Conservation (phyloP, 1,140 invertebrate species). For the Diuraphis noxia region DNA sequence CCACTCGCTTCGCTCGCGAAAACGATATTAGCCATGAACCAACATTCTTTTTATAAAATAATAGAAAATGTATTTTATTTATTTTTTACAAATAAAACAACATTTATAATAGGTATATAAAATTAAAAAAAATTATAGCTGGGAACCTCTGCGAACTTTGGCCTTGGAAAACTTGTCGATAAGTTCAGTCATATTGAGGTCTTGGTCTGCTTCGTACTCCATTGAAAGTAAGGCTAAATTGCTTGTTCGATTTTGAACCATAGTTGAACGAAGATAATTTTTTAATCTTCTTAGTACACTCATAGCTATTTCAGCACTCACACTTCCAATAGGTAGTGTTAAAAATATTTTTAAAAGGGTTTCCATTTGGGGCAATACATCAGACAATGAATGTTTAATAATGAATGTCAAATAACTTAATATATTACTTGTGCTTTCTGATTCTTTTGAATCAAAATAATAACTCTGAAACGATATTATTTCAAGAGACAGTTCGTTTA, state of each 20-base stretch:
- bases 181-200: too few relatives aligned
- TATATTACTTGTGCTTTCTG: neutral
- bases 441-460: neutral
- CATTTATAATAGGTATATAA: too few relatives aligned
- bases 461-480: neutral
- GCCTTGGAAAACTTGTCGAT: too few relatives aligned
- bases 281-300: too few relatives aligned
- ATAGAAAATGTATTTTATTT: neutral
- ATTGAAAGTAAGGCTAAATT: neutral
- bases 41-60: too few relatives aligned
- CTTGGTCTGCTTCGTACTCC: neutral
- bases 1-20: too few relatives aligned
- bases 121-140: too few relatives aligned
- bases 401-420: conserved; percentile 26
- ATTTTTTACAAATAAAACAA: too few relatives aligned
- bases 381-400: conserved; percentile 46
- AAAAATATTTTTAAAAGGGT: conserved; percentile 21
- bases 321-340: neutral
- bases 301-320: too few relatives aligned
- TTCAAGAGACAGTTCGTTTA: neutral
- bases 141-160: too few relatives aligned
- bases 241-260: neutral
- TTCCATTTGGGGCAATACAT: conserved; percentile 34
- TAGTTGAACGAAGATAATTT: neutral
- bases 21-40: too few relatives aligned